Conservation (phyloP, 2,888 invertebrate species). For the Arenicola marina region DNA sequence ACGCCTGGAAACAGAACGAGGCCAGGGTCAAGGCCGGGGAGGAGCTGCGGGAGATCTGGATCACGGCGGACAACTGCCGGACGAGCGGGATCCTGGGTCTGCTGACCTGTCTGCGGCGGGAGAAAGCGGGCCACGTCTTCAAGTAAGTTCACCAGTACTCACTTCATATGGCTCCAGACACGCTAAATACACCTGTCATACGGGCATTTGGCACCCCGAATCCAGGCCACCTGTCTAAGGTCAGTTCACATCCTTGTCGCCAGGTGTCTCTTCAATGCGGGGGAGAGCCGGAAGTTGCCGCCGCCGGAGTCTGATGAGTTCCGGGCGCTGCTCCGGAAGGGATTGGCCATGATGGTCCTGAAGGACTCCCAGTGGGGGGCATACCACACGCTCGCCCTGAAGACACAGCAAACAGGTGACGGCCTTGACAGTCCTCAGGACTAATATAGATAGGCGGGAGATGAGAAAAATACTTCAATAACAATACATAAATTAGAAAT, state of each 20-base stretch:
- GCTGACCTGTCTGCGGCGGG: neutral
- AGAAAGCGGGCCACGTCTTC: neutral
- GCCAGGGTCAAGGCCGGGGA: neutral
- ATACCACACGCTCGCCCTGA: neutral
- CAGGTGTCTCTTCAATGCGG: slow-evolving; percentile 3
- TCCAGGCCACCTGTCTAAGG: neutral
- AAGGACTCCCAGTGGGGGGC: neutral
- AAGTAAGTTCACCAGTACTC: neutral
- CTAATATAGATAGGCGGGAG: neutral
- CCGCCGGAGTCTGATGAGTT: neutral
- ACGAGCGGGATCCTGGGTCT: neutral
- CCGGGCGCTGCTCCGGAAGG: neutral
- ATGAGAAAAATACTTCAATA: too few species aligned
- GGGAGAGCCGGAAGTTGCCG: neutral
- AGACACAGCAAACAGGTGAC: neutral
- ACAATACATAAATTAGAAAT: too few species aligned
- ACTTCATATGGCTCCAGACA: neutral
- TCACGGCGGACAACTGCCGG: neutral
- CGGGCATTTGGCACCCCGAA: neutral
- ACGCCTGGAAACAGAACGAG: neutral
- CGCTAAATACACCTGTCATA: neutral
- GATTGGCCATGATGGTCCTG: neutral
- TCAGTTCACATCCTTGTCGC: neutral
- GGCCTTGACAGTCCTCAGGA: neutral
- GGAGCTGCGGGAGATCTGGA: neutral